Conservation (phyloP, 2,797 vertebrate genomes). For the Channa striata region DNA sequence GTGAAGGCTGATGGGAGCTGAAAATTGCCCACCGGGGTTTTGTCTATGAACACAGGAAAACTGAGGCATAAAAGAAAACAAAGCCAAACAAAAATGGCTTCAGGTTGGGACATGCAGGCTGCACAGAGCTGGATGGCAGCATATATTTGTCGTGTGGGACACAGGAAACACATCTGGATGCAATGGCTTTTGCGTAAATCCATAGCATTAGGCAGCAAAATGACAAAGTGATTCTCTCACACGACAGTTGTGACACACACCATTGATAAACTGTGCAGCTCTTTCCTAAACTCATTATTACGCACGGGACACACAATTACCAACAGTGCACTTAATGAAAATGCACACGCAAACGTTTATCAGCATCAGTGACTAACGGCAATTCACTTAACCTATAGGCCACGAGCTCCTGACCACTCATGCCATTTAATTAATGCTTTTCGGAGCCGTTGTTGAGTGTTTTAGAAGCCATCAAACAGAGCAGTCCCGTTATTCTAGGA, state of each 20-base stretch:
- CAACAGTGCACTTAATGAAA: constrained; percentile 20
- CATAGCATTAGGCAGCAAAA: neutral
- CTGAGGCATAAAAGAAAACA: too few relatives aligned
- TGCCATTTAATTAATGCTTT: constrained; percentile 42
- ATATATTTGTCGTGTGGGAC: too few relatives aligned
- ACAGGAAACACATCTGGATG: neutral
- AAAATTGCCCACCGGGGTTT: too few relatives aligned
- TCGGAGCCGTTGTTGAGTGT: constrained; percentile 8
- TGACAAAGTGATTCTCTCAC: neutral
- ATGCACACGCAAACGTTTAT: constrained; percentile 18
- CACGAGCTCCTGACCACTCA: constrained; percentile 16
- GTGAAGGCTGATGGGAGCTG: too few relatives aligned
- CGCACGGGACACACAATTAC: constrained; percentile 21
- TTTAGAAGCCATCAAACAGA: constrained; percentile 12
- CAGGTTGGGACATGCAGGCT: too few relatives aligned
- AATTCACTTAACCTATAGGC: constrained; percentile 39
- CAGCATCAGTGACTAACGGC: constrained; percentile 30
- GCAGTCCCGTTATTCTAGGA: neutral
- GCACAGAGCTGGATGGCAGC: too few relatives aligned
- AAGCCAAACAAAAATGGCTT: too few relatives aligned
- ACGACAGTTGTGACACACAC: constrained; percentile 8
- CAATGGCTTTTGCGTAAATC: neutral
- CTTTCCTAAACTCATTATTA: constrained; percentile 13
- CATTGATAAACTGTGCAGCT: constrained; percentile 9
- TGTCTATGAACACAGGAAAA: too few relatives aligned